Evolutionary conservation across 2,113 vertebrate genomes (phyloP).

Genomic region (Odocoileus hemionus): DNA sequence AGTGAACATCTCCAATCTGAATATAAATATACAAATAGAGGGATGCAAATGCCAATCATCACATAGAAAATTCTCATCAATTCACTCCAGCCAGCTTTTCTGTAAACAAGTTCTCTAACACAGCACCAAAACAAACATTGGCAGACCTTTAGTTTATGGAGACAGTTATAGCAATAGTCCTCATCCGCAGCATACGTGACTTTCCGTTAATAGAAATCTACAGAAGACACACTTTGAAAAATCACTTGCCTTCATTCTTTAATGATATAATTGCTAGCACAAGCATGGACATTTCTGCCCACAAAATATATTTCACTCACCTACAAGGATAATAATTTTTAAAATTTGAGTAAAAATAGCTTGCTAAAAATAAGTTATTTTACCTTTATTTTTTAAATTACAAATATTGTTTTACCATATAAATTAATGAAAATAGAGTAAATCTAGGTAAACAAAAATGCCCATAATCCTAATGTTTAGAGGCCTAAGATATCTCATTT

Average conservation of each 20-base stretch:
- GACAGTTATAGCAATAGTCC: neutral
- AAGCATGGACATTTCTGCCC: neutral
- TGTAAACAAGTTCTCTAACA: neutral
- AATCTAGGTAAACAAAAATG: neutral
- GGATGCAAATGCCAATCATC: neutral
- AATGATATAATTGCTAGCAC: neutral
- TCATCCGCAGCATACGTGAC: neutral
- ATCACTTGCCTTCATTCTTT: neutral
- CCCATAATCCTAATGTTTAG: neutral
- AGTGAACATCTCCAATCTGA: neutral
- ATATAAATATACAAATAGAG: neutral
- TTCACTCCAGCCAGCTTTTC: neutral
- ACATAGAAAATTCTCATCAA: neutral
- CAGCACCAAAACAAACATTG: neutral
- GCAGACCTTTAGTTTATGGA: neutral
- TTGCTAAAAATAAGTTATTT: neutral
- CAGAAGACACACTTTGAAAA: neutral
- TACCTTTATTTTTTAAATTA: neutral
- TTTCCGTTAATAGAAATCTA: neutral
- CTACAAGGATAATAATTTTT: neutral
- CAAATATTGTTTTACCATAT: neutral
- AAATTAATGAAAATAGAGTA: neutral
- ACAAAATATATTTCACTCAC: conserved; percentile 2
- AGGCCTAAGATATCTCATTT: neutral
- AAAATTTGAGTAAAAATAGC: neutral